A percentile compares a stretch with the other conserved stretches of the same genome.
phyloP scores from a whole-genome alignment of 2,797 vertebrate genomes.

The Neosilurus mollespiculum region DNA sequence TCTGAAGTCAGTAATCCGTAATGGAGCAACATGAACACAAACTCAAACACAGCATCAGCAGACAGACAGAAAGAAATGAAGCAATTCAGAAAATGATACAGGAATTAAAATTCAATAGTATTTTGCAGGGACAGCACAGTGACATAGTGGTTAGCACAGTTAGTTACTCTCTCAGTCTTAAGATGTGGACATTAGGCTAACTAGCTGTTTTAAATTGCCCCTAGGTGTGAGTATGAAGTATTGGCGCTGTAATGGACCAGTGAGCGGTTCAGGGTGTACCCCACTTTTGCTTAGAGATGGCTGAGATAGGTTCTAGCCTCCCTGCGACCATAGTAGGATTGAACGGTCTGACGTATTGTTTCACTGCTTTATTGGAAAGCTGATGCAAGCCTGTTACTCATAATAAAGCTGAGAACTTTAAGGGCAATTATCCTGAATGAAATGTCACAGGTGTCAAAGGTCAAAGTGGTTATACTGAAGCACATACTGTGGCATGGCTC shows the following conservation, averaged over 20 bases:
- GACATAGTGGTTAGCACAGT: too few species aligned
- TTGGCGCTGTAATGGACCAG: too few species aligned
- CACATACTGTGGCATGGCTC: slow-evolving; percentile 95
- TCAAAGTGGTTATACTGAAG: slow-evolving; percentile 43
- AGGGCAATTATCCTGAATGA: background rate
- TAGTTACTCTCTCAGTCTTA: too few species aligned
- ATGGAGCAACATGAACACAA: background rate
- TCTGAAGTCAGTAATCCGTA: background rate
- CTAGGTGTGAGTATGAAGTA: too few species aligned
- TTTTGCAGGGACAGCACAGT: too few species aligned
- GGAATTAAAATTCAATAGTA: background rate
- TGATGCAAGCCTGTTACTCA: background rate
- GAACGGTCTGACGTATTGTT: too few species aligned
- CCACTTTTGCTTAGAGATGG: too few species aligned
- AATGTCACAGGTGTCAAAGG: slow-evolving; percentile 25
- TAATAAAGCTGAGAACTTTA: background rate
- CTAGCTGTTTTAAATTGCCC: too few species aligned
- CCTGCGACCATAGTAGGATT: too few species aligned
- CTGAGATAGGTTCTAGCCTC: too few species aligned
- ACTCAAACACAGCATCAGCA: background rate
- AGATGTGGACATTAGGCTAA: too few species aligned
- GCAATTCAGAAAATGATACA: background rate
- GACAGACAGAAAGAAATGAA: background rate
- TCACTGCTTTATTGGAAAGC: background rate
- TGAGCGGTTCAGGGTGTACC: too few species aligned